These are phyloP conservation scores for Oopsacas minuta DNA, from an alignment of 37 sponge, comb jelly and placozoan species.

Conservation along the genomic window DNA sequence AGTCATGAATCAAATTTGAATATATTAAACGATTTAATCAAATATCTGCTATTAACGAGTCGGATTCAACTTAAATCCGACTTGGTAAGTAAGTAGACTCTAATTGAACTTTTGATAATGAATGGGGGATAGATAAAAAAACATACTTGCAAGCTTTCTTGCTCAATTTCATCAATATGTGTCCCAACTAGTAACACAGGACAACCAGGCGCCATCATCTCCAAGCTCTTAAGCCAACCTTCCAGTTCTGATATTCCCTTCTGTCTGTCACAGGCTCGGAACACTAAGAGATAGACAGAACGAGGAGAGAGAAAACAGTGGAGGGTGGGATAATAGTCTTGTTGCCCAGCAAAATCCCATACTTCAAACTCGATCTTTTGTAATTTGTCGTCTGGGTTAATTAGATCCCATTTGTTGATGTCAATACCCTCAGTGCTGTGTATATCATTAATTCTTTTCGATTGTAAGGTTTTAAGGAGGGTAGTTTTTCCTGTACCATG, in stretches of 20 bases:
- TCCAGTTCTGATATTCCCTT: not conserved
- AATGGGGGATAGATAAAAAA: no score
- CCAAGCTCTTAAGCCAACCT: slow-evolving; percentile 1
- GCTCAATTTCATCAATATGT: slow-evolving; percentile 13
- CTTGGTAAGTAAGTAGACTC: no score
- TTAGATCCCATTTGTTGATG: not conserved
- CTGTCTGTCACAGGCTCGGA: not conserved
- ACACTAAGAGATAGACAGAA: not conserved
- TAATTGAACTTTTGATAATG: no score
- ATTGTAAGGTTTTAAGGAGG: not conserved
- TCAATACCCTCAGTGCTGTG: slow-evolving; percentile 11
- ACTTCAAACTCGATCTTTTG: not conserved
- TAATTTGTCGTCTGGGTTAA: not conserved
- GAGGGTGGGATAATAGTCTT: not conserved
- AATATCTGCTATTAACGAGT: no score
- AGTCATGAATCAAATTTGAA: no score
- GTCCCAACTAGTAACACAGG: slow-evolving; percentile 7
- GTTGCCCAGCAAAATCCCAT: slow-evolving; percentile 7
- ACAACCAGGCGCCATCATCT: slow-evolving; percentile 15
- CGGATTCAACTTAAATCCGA: no score
- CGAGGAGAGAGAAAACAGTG: slow-evolving; percentile 8
- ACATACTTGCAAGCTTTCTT: slow-evolving; percentile 16
- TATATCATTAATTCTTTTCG: not conserved
- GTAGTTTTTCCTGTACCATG: slow-evolving; percentile 11
- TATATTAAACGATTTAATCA: no score